These are phyloP conservation scores for Agraylea sexmaculata DNA, from an alignment of 1,140 invertebrate genomes.

Conservation along the genomic window DNA sequence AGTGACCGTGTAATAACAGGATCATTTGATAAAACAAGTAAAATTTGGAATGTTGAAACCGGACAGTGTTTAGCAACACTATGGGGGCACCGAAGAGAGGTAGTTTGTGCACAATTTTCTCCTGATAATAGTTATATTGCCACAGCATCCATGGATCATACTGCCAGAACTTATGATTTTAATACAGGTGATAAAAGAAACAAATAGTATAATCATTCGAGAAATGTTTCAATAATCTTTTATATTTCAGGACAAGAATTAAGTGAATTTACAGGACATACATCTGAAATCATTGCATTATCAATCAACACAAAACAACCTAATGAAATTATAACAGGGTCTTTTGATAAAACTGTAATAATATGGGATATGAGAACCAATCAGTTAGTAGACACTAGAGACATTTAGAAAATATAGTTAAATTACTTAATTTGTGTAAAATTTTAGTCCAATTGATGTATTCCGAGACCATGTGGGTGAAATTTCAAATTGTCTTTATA, in stretches of 20 bases:
- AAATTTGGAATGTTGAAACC: slow-evolving; percentile 53
- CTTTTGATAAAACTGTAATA: slow-evolving; percentile 63
- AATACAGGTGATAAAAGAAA: slow-evolving; percentile 35
- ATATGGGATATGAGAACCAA: slow-evolving; percentile 62
- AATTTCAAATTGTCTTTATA: slow-evolving; percentile 64
- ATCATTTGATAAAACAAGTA: slow-evolving; percentile 70
- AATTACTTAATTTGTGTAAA: slow-evolving; percentile 1
- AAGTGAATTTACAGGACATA: slow-evolving; percentile 50
- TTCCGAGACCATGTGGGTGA: slow-evolving; percentile 58
- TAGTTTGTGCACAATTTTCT: slow-evolving; percentile 58
- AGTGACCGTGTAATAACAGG: slow-evolving; percentile 66
- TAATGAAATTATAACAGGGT: slow-evolving; percentile 57
- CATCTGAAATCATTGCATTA: slow-evolving; percentile 59
- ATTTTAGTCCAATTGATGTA: slow-evolving; percentile 46
- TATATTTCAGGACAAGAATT: slow-evolving; percentile 42
- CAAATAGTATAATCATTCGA: background rate
- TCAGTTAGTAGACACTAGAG: slow-evolving; percentile 43
- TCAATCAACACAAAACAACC: slow-evolving; percentile 58
- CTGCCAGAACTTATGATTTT: slow-evolving; percentile 58
- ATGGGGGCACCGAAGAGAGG: slow-evolving; percentile 60
- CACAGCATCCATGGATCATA: slow-evolving; percentile 65
- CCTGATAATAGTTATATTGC: slow-evolving; percentile 47
- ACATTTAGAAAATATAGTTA: background rate
- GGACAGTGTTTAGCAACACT: slow-evolving; percentile 57
- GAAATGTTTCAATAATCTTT: slow-evolving; percentile 9